These are phyloP conservation scores for Rhadinocentrus ornatus DNA, from an alignment of 2,797 vertebrate species.

Conservation along the genomic window DNA sequence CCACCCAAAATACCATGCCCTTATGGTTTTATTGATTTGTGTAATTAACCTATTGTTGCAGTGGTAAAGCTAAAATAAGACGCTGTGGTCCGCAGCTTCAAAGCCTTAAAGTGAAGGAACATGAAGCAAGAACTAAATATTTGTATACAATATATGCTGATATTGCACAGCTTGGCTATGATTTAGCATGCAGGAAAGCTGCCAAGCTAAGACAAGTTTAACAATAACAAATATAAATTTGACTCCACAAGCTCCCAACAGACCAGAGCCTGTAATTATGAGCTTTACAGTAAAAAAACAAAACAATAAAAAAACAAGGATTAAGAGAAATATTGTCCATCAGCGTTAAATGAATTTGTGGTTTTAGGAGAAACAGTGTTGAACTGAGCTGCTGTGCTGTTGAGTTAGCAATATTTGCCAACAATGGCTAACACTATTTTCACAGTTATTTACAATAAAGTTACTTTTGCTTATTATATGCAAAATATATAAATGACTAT, in stretches of 20 bases:
- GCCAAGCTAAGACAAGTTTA: background rate
- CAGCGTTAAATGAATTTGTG: background rate
- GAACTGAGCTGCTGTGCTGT: background rate
- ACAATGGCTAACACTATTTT: background rate
- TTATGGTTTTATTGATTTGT: background rate
- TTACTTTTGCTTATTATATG: background rate
- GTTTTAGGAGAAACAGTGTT: background rate
- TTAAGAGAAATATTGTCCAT: background rate
- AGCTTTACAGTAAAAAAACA: background rate
- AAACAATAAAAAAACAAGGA: background rate
- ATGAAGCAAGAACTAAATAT: background rate
- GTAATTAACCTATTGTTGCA: background rate
- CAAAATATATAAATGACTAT: too few species aligned
- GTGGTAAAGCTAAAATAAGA: conserved; percentile 11
- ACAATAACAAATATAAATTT: background rate
- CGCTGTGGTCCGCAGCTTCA: background rate
- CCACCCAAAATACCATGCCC: background rate
- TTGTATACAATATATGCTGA: background rate
- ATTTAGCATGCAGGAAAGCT: background rate
- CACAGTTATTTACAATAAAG: background rate
- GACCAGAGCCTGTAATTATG: background rate
- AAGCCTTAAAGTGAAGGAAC: background rate
- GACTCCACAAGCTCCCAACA: background rate
- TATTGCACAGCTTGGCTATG: background rate
- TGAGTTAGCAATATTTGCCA: background rate